phyloP scores from a whole-genome alignment of 2,888 invertebrate species.

The Lepetodrilus schrolli region DNA sequence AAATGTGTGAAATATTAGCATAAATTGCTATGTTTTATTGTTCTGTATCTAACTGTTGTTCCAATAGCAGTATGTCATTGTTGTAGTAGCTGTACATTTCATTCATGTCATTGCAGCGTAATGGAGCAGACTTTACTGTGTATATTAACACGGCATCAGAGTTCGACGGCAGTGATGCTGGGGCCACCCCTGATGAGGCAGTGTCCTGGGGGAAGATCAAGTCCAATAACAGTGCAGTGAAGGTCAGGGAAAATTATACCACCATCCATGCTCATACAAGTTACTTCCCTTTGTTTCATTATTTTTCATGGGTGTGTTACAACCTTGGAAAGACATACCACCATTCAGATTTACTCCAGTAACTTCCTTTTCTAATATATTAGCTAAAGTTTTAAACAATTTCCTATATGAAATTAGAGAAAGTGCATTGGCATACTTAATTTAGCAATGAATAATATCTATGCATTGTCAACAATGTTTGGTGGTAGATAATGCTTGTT shows the following conservation, averaged over 20 bases:
- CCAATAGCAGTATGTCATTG: neutral
- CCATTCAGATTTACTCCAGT: too few species aligned
- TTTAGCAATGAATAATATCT: too few species aligned
- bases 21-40: neutral
- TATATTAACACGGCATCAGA: conserved; percentile 96
- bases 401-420: too few species aligned
- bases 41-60: neutral
- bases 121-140: conserved; percentile 96
- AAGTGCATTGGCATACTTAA: too few species aligned
- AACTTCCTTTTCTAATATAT: too few species aligned
- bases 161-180: conserved; percentile 97
- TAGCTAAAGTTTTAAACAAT: too few species aligned
- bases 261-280: too few species aligned
- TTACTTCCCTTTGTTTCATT: neutral
- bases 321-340: too few species aligned
- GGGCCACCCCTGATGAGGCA: conserved; percentile 98
- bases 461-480: too few species aligned
- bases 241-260: conserved; percentile 80
- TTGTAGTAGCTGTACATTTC: neutral
- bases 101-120: conserved; percentile 80
- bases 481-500: too few species aligned
- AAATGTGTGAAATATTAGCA: too few species aligned
- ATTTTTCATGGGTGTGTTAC: too few species aligned
- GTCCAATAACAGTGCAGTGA: conserved; percentile 90
- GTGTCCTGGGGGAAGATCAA: conserved; percentile 99